These are phyloP conservation scores for Nycticebus coucang DNA, from an alignment of 2,113 vertebrate genomes.

Conservation along the genomic window DNA sequence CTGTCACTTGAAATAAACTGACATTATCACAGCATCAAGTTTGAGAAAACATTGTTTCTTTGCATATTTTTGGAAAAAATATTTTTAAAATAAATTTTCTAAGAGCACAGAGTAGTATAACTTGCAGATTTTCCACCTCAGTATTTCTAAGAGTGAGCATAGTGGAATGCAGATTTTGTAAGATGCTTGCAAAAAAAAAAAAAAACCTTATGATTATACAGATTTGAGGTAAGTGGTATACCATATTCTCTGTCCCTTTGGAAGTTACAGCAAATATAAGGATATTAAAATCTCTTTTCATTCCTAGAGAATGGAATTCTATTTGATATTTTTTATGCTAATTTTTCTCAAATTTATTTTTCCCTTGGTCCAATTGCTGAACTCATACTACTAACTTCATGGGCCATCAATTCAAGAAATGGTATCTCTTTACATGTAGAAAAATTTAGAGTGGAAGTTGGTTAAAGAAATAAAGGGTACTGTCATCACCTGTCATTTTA, in stretches of 20 bases:
- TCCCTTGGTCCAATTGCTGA: not conserved
- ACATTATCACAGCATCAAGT: not conserved
- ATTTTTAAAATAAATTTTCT: not conserved
- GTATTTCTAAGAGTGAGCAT: not conserved
- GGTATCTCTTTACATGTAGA: not conserved
- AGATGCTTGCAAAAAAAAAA: not conserved
- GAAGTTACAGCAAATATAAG: not conserved
- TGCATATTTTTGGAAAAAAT: constrained; percentile 4
- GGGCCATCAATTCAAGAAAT: not conserved
- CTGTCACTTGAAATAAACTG: not conserved
- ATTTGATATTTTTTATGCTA: not conserved
- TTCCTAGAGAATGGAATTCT: not conserved
- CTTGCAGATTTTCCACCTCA: not conserved
- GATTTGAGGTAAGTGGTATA: not conserved
- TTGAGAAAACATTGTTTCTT: not conserved
- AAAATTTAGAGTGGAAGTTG: not conserved
- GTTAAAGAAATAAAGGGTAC: not conserved
- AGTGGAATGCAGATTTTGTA: not conserved
- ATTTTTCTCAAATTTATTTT: not conserved
- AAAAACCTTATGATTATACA: not conserved
- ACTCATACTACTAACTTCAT: not conserved
- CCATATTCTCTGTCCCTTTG: not conserved
- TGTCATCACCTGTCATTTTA: not conserved
- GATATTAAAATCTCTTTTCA: not conserved
- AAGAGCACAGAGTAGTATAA: not conserved